Evolutionary conservation across 1,140 invertebrate species (phyloP).

Genomic region (Prorops nasuta): DNA sequence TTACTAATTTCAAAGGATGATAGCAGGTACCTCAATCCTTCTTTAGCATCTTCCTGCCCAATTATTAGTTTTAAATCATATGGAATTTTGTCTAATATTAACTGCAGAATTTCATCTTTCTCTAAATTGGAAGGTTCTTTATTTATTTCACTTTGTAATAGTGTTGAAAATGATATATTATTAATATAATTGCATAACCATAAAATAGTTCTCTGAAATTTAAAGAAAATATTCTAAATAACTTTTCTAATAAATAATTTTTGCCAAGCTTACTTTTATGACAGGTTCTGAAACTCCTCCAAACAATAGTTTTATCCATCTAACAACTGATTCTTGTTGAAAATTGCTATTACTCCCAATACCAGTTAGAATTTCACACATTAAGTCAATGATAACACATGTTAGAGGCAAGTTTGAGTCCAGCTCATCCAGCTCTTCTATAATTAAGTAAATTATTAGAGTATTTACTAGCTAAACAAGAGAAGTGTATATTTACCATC

Average conservation of each 20-base stretch:
- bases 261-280: constrained; percentile 32
- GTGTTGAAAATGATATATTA: constrained; percentile 14
- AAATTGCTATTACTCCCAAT: constrained; percentile 42
- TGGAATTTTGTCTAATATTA: constrained; percentile 23
- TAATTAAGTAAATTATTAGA: constrained; percentile 1
- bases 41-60: constrained; percentile 28
- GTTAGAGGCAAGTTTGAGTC: constrained; percentile 44
- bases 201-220: constrained; percentile 24
- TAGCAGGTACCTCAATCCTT: constrained; percentile 32
- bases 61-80: constrained; percentile 29
- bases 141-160: constrained; percentile 11
- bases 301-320: constrained; percentile 45
- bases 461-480: neutral
- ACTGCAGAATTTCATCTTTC: constrained; percentile 23
- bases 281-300: constrained; percentile 43
- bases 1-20: constrained; percentile 28
- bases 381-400: constrained; percentile 39
- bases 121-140: constrained; percentile 8
- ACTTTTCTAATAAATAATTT: constrained; percentile 1
- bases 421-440: constrained; percentile 48
- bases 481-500: constrained; percentile 33
- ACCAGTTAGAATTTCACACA: constrained; percentile 45
- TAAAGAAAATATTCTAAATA: constrained; percentile 11
- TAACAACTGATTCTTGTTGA: constrained; percentile 45
- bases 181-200: constrained; percentile 19